Conservation (phyloP, 2,113 vertebrate genomes). For the Camelus bactrianus region DNA sequence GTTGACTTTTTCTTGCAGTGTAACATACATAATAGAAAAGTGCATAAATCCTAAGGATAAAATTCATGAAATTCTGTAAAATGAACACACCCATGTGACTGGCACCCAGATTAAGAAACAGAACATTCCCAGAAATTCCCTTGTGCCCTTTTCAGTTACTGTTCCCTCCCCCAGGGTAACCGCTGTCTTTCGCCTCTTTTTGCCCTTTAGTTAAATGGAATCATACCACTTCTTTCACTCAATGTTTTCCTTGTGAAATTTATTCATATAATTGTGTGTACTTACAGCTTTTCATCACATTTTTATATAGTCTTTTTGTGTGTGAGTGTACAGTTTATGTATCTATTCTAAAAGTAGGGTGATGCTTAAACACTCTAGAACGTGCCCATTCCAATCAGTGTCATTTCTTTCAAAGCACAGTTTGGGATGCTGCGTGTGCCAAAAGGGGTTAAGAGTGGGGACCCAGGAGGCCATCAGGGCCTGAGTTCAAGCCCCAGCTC, state of each 20-base stretch:
- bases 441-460: neutral
- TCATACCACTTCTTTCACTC: neutral
- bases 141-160: neutral
- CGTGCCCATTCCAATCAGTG: neutral
- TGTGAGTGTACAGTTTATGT: neutral
- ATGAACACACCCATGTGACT: neutral
- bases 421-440: neutral
- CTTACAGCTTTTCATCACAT: neutral
- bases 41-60: neutral
- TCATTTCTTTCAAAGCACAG: neutral
- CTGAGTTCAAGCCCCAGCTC: neutral
- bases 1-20: neutral
- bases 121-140: neutral
- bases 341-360: neutral
- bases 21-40: neutral
- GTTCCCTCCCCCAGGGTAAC: neutral
- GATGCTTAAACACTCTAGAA: neutral
- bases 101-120: neutral
- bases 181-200: neutral
- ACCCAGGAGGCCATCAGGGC: neutral
- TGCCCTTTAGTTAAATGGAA: neutral
- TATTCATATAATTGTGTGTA: neutral
- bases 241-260: neutral
- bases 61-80: neutral
- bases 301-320: neutral